Base-by-base conservation (phyloP, 1,140 invertebrate species). In the Drosophila trapezifrons region DNA sequence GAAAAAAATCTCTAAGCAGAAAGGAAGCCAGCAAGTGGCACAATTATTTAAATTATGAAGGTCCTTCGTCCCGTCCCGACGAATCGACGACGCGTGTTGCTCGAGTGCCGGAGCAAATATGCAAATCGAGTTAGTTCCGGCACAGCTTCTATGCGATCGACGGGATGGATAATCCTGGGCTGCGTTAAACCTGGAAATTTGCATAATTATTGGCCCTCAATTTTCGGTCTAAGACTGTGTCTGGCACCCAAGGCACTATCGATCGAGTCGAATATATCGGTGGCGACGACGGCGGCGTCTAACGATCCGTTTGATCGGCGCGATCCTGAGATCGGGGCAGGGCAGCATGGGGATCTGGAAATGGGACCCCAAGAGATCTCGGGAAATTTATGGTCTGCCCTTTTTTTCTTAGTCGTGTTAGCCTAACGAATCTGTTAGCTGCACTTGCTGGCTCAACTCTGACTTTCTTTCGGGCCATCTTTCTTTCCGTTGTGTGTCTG, bases 41-140 rank as follows among this genome's bases (percentile, higher is more conserved):
- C 83, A 90, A 90, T 90, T 90, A 90, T 90, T 90, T 81, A 90
- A 90, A 90, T 90, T 90, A 90, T 90, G 86, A 89, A 89, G 84
- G 84, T 89, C 76, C 62, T 63, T 63, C 32, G 29, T 54, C 51
- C 47, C 27, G 58, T 56, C 55, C 51, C 55, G 51, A 45, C 25
- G 40, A 32, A 70, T 37, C 51, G 37, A 40, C 63, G 83, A 87
- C 84, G 84, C 84, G 84, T 89, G 84, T 89, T 90, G 40, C 73
- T 89, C 83, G 80, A 81, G 74, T 69, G 80, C 55, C 79, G 76
- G 43, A 18, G 22, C 60, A 42, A 71, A 80, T 78, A 82, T 89
- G 84, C 84, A 89, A 84, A 89, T 90, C 65, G 52, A 76, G 43
- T 89, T 89, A 84, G 85, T 80, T 89, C 80, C 84, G 84, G 85